Percentiles rank a stretch among this genome's conserved stretches.
These are phyloP conservation scores for Drosophila truncata DNA, from an alignment of 1,140 invertebrate species.

Conservation along the genomic window DNA sequence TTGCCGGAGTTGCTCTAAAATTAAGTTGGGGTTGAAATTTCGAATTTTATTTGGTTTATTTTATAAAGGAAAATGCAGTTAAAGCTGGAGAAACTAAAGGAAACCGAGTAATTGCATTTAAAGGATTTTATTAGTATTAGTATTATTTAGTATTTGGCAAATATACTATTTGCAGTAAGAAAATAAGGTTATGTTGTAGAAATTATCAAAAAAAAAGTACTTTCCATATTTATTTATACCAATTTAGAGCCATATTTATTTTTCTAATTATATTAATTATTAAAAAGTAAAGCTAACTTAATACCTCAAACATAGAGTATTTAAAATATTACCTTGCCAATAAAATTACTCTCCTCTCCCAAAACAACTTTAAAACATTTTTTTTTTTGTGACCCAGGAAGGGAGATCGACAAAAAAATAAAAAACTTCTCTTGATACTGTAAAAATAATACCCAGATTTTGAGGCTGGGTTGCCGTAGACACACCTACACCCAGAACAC, in stretches of 20 bases:
- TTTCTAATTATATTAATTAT: neutral
- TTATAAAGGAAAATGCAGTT: neutral
- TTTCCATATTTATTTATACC: neutral
- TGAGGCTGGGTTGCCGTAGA: conserved; percentile 42
- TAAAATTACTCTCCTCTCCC: neutral
- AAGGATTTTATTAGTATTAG: too few relatives aligned
- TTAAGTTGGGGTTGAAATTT: neutral
- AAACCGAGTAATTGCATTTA: rapidly evolving
- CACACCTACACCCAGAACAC: conserved; percentile 67
- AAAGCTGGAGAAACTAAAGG: neutral
- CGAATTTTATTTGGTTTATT: neutral
- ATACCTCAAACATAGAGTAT: neutral
- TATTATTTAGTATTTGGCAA: too few relatives aligned
- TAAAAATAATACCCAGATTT: conserved; percentile 25
- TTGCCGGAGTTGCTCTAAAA: conserved; percentile 22
- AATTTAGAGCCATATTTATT: neutral
- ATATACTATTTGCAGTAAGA: neutral
- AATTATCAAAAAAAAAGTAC: neutral
- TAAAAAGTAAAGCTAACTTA: neutral
- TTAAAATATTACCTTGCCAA: neutral
- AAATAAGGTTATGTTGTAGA: neutral
- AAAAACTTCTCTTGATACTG: conserved; percentile 12
- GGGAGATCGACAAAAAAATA: conserved; percentile 9
- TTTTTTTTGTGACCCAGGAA: conserved; percentile 4
- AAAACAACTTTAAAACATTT: conserved; percentile 17